A percentile compares a stretch with the other conserved stretches of the same genome.
phyloP scores from a whole-genome alignment of 2,113 vertebrate species.

The Malaclemys terrapin region DNA sequence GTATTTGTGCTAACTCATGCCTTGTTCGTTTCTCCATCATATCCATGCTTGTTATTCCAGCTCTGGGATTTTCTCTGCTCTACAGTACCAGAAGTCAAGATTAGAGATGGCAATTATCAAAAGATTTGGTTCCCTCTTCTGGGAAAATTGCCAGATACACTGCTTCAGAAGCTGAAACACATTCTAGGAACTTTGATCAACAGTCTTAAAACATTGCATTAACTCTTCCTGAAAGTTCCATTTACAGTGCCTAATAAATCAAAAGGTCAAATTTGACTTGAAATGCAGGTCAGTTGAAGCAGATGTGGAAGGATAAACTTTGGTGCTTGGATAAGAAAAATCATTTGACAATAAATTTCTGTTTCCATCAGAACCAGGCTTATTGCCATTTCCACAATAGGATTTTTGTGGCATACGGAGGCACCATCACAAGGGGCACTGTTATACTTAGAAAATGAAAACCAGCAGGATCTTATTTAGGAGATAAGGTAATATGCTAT shows the following conservation, averaged over 20 bases:
- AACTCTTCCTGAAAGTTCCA: slow-evolving; percentile 49
- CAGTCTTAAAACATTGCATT: slow-evolving; percentile 61
- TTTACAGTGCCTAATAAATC: slow-evolving; percentile 39
- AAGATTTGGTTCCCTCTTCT: slow-evolving; percentile 56
- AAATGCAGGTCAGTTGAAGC: slow-evolving; percentile 57
- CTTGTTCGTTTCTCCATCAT: neutral
- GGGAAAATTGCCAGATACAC: slow-evolving; percentile 55
- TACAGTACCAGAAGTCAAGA: slow-evolving; percentile 17
- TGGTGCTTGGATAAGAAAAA: slow-evolving; percentile 26
- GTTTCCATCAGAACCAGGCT: neutral
- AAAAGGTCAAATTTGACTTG: slow-evolving; percentile 58
- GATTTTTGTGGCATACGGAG: slow-evolving; percentile 5
- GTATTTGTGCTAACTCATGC: neutral
- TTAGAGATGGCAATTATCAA: slow-evolving; percentile 5
- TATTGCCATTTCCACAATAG: neutral
- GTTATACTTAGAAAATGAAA: no score
- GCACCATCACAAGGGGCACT: no score
- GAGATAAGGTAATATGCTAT: no score
- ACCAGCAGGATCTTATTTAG: no score
- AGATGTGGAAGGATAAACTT: slow-evolving; percentile 13
- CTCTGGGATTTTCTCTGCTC: slow-evolving; percentile 12
- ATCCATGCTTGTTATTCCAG: neutral
- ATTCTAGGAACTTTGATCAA: slow-evolving; percentile 61
- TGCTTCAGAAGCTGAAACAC: slow-evolving; percentile 64
- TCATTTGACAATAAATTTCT: neutral